These are phyloP conservation scores for Sprattus sprattus DNA, from an alignment of 2,113 vertebrate species.

Conservation along the genomic window DNA sequence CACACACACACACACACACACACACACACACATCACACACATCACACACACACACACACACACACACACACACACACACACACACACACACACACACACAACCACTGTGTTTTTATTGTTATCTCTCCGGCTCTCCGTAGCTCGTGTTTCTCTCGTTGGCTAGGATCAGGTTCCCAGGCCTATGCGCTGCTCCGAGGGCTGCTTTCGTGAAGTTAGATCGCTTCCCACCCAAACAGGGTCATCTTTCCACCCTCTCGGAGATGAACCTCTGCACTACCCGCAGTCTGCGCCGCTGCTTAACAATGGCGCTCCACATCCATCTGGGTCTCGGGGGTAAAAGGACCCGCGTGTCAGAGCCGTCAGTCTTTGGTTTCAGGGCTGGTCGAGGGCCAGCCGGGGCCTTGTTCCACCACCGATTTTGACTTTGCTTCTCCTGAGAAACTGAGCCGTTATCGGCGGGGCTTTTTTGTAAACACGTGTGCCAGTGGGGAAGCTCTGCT, in stretches of 20 bases:
- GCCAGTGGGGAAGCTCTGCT: background rate
- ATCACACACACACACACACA: too few relatives aligned
- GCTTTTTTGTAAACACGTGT: background rate
- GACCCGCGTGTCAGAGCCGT: slow-evolving; percentile 25
- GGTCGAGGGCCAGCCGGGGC: slow-evolving; percentile 9
- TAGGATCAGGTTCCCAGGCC: background rate
- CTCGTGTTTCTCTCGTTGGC: background rate
- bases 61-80: too few relatives aligned
- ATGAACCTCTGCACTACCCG: background rate
- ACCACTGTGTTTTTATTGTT: slow-evolving; percentile 7
- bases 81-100: too few relatives aligned
- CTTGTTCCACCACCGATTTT: background rate
- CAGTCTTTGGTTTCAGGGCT: slow-evolving; percentile 35
- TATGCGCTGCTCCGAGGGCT: background rate
- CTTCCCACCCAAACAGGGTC: background rate
- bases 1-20: background rate
- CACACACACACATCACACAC: background rate
- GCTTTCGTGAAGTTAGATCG: background rate
- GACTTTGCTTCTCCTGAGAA: background rate
- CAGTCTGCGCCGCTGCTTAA: slow-evolving; percentile 5
- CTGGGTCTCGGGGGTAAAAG: slow-evolving; percentile 30
- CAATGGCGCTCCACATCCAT: slow-evolving; percentile 29
- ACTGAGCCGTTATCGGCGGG: background rate
- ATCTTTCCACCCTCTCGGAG: background rate
- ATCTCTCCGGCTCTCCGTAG: background rate